A percentile compares a stretch with the other conserved stretches of the same genome.
These are phyloP conservation scores for Bufotes viridis DNA, from an alignment of 2,797 vertebrate genomes.

Conservation along the genomic window DNA sequence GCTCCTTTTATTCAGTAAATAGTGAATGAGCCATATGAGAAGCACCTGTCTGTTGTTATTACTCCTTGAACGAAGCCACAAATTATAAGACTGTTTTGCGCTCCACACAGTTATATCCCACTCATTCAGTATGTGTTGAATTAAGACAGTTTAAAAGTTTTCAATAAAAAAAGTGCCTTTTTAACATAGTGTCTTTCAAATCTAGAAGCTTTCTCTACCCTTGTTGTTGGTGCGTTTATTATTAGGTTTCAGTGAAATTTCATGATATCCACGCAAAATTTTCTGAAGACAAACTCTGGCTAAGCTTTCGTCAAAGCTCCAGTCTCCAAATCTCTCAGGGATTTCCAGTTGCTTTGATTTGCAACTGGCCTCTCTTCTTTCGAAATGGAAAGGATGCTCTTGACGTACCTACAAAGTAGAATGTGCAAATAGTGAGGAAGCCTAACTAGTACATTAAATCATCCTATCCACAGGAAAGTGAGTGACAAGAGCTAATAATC, in stretches of 20 bases:
- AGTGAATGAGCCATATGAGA: no score
- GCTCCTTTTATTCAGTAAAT: no score
- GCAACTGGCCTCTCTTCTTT: slow-evolving; percentile 34
- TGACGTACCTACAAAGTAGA: slow-evolving; percentile 14
- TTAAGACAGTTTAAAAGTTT: no score
- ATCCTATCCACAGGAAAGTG: slow-evolving; percentile 39
- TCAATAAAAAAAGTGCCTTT: no score
- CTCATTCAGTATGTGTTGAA: no score
- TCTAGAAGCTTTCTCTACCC: no score
- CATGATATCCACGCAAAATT: neutral
- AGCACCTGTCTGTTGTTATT: no score
- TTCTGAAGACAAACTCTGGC: slow-evolving; percentile 32
- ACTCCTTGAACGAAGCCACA: no score
- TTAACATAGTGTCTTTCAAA: no score
- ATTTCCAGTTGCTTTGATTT: slow-evolving; percentile 49
- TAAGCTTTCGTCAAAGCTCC: slow-evolving; percentile 19
- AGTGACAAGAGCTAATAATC: slow-evolving; percentile 55
- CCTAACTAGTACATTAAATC: slow-evolving; percentile 40
- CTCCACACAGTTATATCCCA: no score
- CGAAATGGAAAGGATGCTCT: slow-evolving; percentile 29
- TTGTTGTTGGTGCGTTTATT: neutral
- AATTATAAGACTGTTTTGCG: no score
- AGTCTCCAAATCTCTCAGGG: slow-evolving; percentile 40
- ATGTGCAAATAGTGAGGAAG: slow-evolving; percentile 27
- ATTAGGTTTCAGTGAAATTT: neutral